Conservation (phyloP, 2,888 invertebrate genomes). For the Drosophila tanythrix region DNA sequence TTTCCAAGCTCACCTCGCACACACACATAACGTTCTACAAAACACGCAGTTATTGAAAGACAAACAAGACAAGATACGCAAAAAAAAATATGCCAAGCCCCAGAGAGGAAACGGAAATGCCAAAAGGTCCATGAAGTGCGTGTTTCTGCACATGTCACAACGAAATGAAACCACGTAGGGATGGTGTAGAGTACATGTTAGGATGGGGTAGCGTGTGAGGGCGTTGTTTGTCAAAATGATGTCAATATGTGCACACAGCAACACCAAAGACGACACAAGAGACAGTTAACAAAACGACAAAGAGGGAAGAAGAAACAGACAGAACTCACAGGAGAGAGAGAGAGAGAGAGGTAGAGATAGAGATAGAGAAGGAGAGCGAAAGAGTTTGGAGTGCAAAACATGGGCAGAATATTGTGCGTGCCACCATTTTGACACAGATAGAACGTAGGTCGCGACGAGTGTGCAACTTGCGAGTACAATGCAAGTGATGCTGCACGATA, state of each 20-base stretch:
- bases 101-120: conserved; percentile 70
- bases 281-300: conserved; percentile 15
- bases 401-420: conserved; percentile 51
- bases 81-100: conserved; percentile 53
- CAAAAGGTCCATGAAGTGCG: conserved; percentile 74
- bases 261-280: conserved; percentile 47
- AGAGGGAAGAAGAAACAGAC: neutral
- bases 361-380: neutral
- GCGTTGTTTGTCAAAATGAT: conserved; percentile 72
- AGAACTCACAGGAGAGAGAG: neutral
- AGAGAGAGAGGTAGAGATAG: too few species aligned
- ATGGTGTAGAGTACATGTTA: neutral
- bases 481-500: conserved; percentile 36
- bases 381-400: conserved; percentile 13
- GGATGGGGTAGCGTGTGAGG: conserved; percentile 6
- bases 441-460: conserved; percentile 42
- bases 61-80: conserved; percentile 57
- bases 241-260: conserved; percentile 71
- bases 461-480: conserved; percentile 53
- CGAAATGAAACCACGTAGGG: conserved; percentile 27
- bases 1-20: conserved; percentile 34
- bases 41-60: conserved; percentile 70
- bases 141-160: conserved; percentile 61
- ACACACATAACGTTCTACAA: conserved; percentile 17
- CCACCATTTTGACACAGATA: conserved; percentile 74